Evolutionary conservation across 2,113 vertebrate species (phyloP), one percentile per base, ranked within the genome.

Genomic region (Ciconia stormi): DNA sequence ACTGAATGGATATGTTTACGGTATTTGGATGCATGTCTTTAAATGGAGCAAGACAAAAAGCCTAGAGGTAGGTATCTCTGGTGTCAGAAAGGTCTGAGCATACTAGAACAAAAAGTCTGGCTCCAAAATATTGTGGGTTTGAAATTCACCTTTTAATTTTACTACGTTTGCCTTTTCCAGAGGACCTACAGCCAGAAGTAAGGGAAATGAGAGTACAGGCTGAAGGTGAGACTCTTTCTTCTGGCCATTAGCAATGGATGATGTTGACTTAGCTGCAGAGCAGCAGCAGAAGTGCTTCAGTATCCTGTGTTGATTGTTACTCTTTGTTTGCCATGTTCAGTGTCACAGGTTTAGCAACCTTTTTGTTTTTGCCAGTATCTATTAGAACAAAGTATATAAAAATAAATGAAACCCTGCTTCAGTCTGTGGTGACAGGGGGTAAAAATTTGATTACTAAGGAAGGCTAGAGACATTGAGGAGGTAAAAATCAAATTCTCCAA

Each of bases 271-370:
- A 53, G 32, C n/a, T 40, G 44, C 17, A 47, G 11, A 42, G 9
- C 56, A 80, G 19, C 16, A 12, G 44, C 58, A 23, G 19, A 81
- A n/a, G 22, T 47, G n/a, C n/a, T 25, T 81, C 50, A 23, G 19
- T n/a, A 13, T 73, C 50, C 87, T 3, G 0, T 26, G 13, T 34
- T 29, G 44, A 40, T 32, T 16, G 13, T 8, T 67, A 61, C 32
- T 44, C 8, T 40, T 83, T 67, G 7, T 72, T 67, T 23, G 46
- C 12, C 5, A 1, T n/a, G 46, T 46, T 66, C 53, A 53, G 9
- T 36, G 12, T 52, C 46, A 11, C 0, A 0, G 15, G 29, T 50
- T 86, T 53, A 63, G n/a, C 1, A 1, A 66, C 32, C 11, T 46
- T 29, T 67, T 20, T 15, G 22, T 2, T 49, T 84, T 67, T 81